Base-by-base conservation (phyloP, 2,113 vertebrate genomes). In the Scopus umbretta region DNA sequence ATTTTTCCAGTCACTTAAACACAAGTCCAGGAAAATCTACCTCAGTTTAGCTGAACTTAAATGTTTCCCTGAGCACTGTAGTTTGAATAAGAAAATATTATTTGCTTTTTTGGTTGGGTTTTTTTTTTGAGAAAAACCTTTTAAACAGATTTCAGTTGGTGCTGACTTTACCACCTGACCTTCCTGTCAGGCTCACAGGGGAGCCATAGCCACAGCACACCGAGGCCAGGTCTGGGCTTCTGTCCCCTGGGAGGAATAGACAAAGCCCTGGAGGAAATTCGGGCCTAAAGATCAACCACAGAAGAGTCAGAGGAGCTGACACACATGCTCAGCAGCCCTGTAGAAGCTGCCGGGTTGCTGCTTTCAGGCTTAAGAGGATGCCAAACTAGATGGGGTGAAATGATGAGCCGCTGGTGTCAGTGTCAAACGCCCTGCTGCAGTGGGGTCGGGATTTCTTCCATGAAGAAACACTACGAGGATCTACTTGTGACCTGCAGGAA, bases 201-300 rank as follows among this genome's bases (percentile, higher is more conserved):
- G 6, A 63, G 25, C 26, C 6, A 1, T 1, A 2, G 16, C 32
- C 15, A 27, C 1, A 1, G 38, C 30, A 79, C 2, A 1, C 9
- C 2, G 3, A 38, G 13, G 29, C 10, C 27, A n/a, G 42, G 20
- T 63, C n/a, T 74, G 25, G 20, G 21, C 21, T 78, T 86, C 45
- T 73, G 40, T 76, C 10, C n/a, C 11, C 13, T 32, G 11, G 14
- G 16, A 90, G 8, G 26, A 66, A 80, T 6, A 72, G 22, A 52
- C 8, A 61, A 58, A 49, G 4, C 17, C 13, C 59, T 78, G 38
- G 27, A 67, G 26, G 27, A 92, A 86, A 86, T 74, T 50, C 50
- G 20, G 9, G 18, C 11, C 29, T 59, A 40, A 65, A 59, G 13
- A 75, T 58, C 30, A 66, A 25, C 14, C 3, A 3, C 43, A 65